Base-by-base conservation (phyloP, 2,113 vertebrate species). In the Tachysurus fulvidraco region DNA sequence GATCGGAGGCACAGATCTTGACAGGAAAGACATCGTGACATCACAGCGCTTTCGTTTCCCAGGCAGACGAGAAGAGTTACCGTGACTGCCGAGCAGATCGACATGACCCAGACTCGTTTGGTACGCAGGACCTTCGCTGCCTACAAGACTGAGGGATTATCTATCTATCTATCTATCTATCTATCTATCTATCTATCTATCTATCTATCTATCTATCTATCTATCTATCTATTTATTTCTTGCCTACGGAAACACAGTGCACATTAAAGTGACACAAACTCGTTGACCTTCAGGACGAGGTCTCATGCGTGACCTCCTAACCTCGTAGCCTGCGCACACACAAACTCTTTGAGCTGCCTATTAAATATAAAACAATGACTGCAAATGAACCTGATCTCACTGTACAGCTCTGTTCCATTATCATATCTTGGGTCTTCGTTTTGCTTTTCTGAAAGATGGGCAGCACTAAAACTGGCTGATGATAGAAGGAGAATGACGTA, bases 61-160 rank as follows among this genome's bases (percentile, higher is more conserved):
- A 87, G 54, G 17, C 10, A 4, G 59, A 89, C 71, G 88, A 88
- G 89, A 82, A 88, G 46, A 50, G 89, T 86, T 76, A n/a, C 85
- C 21, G 80, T 87, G 87, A 92, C 90, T 88, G 44, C 90, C 89
- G 92, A 90, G 88, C 81, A 83, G 62, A 60, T 88, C 82, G 23
- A 83, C 79, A 79, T 55, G 13, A 69, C 25, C 46, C 55, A 81
- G 83, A 89, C 81, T 91, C 89, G 83, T 80, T 93, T 91, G 88
- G 88, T 86, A 84, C 30, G 19, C 80, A 78, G 88, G 92, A 94
- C 92, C 93, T 94, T 93, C 92, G 81, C 86, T 41, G 85, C 88
- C 83, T 91, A 55, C 52, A 78, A 90, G 74, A 91, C 78, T 85
- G 88, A 4, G 17, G 78, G 52, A 78, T 78, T n/a, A 50, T 55